A percentile compares a stretch with the other conserved stretches of the same genome.
These are phyloP conservation scores for Drosophila setosimentum DNA, from an alignment of 2,888 invertebrate species.

Conservation along the genomic window DNA sequence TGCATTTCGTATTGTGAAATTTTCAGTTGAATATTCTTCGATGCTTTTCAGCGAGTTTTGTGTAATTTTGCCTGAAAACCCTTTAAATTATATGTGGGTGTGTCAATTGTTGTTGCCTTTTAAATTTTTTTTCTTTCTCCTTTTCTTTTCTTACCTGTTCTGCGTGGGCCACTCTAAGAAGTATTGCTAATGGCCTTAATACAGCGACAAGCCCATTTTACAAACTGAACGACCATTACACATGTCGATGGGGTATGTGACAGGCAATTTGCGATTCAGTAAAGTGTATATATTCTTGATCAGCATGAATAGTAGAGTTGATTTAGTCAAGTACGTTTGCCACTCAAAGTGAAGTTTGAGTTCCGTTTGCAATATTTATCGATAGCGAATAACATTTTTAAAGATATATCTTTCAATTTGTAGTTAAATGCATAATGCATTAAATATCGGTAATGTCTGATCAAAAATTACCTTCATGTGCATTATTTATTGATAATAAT, in stretches of 20 bases:
- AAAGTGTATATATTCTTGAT: background rate
- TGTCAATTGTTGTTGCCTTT: conserved; percentile 11
- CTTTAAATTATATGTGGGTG: conserved; percentile 14
- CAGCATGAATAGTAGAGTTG: background rate
- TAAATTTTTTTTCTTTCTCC: too few species aligned
- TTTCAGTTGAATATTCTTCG: conserved; percentile 8
- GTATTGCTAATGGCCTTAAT: conserved; percentile 27
- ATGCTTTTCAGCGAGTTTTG: conserved; percentile 14
- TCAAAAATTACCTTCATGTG: too few species aligned
- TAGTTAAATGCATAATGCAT: too few species aligned
- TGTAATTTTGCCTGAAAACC: conserved; percentile 14
- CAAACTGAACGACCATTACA: background rate
- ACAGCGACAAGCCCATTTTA: conserved; percentile 9
- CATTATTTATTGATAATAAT: background rate
- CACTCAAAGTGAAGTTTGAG: too few species aligned
- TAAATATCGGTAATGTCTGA: too few species aligned
- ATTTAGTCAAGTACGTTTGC: background rate
- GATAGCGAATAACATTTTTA: too few species aligned
- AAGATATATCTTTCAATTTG: too few species aligned
- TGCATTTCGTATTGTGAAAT: conserved; percentile 1
- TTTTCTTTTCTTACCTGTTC: background rate
- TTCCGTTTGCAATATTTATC: too few species aligned
- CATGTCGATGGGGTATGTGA: background rate
- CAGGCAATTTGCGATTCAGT: background rate
- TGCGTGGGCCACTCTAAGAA: conserved; percentile 45